phyloP scores from a whole-genome alignment of 37 sponge, comb jelly and placozoan genomes.

The Dysidea cf. avara region DNA sequence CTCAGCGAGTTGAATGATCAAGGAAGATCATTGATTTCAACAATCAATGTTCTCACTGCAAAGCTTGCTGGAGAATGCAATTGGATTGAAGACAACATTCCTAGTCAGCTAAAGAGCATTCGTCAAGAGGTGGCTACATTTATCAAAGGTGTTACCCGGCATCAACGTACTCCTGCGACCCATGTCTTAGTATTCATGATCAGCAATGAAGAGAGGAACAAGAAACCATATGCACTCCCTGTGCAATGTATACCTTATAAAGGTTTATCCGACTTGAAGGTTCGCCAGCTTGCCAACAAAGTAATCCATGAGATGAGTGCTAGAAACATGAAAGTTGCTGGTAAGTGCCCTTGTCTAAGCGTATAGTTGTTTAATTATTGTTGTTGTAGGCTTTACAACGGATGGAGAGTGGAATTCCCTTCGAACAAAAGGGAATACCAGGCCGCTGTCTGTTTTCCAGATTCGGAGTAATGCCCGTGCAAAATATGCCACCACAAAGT shows the following conservation, averaged over 20 bases:
- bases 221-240: conserved; percentile 45
- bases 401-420: conserved; percentile 3
- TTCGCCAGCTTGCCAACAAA: not conserved
- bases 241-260: conserved; percentile 15
- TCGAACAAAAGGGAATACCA: conserved; percentile 3
- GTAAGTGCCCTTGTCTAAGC: not conserved
- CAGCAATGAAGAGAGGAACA: conserved; percentile 14
- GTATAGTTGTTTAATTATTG: too few relatives aligned
- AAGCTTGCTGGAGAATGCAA: too few relatives aligned
- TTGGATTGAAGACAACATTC: not conserved
- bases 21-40: not conserved
- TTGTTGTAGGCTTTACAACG: not conserved
- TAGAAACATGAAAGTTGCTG: conserved; percentile 3
- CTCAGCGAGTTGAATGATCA: not conserved
- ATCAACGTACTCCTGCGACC: conserved; percentile 36
- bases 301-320: conserved; percentile 1
- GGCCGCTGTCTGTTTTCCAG: not conserved
- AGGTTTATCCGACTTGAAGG: not conserved
- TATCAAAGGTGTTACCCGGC: conserved; percentile 8
- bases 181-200: conserved; percentile 34
- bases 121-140: not conserved
- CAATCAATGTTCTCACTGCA: not conserved
- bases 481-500: not conserved
- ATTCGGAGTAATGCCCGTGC: not conserved
- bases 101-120: not conserved